Conservation (phyloP, 2,888 invertebrate species). For the Tridacna gigas region DNA sequence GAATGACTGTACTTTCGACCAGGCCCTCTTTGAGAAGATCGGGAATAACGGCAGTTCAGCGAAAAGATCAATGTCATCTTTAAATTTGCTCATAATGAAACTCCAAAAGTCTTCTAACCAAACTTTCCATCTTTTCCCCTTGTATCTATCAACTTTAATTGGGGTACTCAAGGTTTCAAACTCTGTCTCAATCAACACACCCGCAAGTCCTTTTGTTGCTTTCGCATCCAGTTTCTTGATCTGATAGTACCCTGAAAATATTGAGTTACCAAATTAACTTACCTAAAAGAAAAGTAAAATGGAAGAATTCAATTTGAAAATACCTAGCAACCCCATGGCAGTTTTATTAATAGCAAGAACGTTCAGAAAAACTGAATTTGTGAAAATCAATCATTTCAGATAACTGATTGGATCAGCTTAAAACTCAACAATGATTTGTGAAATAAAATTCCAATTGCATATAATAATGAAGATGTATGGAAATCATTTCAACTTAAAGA, state of each 20-base stretch:
- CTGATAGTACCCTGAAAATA: constrained; percentile 15
- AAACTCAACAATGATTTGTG: no score
- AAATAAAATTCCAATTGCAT: no score
- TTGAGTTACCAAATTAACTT: background rate
- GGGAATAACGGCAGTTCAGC: constrained; percentile 9
- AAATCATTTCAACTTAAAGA: no score
- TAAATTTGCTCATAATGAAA: background rate
- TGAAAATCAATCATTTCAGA: no score
- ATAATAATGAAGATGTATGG: no score
- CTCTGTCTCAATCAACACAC: background rate
- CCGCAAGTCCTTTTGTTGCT: background rate
- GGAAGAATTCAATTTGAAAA: no score
- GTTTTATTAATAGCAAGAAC: no score
- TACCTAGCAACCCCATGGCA: no score
- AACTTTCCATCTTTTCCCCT: background rate
- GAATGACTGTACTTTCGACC: constrained; percentile 17
- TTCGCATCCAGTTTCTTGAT: constrained; percentile 5
- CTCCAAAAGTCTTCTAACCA: constrained; percentile 25
- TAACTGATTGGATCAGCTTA: no score
- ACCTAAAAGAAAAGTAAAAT: no score
- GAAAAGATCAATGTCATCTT: background rate
- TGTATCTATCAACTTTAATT: background rate
- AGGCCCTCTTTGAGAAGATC: background rate
- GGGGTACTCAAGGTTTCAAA: constrained; percentile 6
- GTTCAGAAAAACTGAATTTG: no score